Percentiles rank a stretch among this genome's conserved stretches.
Evolutionary conservation across 2,797 vertebrate genomes (phyloP).

Genomic region (Sebastolobus altivelis): DNA sequence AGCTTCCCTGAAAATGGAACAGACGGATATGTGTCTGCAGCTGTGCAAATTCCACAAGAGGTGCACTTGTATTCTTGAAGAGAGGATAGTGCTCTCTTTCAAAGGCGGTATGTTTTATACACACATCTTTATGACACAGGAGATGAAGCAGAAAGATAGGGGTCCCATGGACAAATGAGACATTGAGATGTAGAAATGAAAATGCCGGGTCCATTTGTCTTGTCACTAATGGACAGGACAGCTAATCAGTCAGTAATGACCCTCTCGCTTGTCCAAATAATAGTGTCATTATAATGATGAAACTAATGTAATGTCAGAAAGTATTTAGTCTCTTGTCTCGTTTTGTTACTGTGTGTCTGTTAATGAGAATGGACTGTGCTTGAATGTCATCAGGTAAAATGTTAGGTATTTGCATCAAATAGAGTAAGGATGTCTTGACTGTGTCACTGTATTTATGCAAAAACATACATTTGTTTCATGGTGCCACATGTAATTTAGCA

Average conservation of each 20-base stretch:
- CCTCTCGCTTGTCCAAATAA: slow-evolving; percentile 42
- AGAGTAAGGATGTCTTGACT: not conserved
- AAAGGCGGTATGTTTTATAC: slow-evolving; percentile 29
- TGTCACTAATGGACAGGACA: slow-evolving; percentile 33
- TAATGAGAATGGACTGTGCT: slow-evolving; percentile 29
- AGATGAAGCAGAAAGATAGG: slow-evolving; percentile 39
- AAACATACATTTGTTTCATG: not conserved
- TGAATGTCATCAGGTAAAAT: slow-evolving; percentile 21
- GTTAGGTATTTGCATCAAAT: not conserved
- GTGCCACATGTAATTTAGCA: not conserved
- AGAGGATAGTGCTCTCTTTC: slow-evolving; percentile 24
- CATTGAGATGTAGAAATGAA: slow-evolving; percentile 43
- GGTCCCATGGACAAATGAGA: slow-evolving; percentile 33
- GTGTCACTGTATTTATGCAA: not conserved
- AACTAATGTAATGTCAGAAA: slow-evolving; percentile 52
- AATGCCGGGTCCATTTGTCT: slow-evolving; percentile 47
- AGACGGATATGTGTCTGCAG: slow-evolving; percentile 67
- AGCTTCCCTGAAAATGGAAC: slow-evolving; percentile 54
- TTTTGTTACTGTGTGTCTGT: slow-evolving; percentile 37
- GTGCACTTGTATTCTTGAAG: slow-evolving; percentile 42
- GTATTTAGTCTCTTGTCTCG: slow-evolving; percentile 38
- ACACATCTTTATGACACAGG: slow-evolving; percentile 39
- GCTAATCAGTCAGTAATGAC: slow-evolving; percentile 45
- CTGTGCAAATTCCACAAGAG: slow-evolving; percentile 63
- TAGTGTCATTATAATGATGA: slow-evolving; percentile 44